These are phyloP conservation scores for Petrocephalus sullivani DNA, from an alignment of 2,797 vertebrate species.

Conservation along the genomic window DNA sequence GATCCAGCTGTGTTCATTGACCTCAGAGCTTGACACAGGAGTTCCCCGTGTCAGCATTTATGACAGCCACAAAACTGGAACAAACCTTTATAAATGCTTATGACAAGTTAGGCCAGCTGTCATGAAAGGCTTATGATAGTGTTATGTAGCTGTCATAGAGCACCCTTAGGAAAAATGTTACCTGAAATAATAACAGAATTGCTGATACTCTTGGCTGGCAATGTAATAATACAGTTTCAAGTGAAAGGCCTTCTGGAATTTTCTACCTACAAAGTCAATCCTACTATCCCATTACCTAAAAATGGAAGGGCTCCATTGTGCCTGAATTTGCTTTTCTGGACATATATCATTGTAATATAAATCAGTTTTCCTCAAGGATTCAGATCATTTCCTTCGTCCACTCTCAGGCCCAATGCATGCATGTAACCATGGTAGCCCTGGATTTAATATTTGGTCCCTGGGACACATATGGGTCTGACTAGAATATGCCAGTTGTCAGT, in stretches of 20 bases:
- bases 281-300: background rate
- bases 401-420: background rate
- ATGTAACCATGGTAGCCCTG: slow-evolving; percentile 15
- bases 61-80: no score
- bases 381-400: background rate
- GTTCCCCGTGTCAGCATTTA: no score
- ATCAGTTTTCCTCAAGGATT: background rate
- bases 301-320: slow-evolving; percentile 2
- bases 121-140: no score
- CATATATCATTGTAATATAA: background rate
- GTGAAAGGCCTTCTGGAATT: background rate
- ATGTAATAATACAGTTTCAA: background rate
- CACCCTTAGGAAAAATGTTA: no score
- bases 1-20: background rate
- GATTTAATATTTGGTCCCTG: slow-evolving; percentile 13
- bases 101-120: no score
- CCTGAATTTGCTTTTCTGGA: background rate
- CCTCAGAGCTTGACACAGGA: background rate
- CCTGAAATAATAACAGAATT: background rate
- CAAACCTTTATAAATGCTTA: no score
- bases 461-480: background rate
- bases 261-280: background rate
- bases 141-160: no score
- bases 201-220: background rate
- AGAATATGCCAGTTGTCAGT: background rate